Evolutionary conservation across 1,140 invertebrate genomes (phyloP).

Genomic region (Cephus cinctus): DNA sequence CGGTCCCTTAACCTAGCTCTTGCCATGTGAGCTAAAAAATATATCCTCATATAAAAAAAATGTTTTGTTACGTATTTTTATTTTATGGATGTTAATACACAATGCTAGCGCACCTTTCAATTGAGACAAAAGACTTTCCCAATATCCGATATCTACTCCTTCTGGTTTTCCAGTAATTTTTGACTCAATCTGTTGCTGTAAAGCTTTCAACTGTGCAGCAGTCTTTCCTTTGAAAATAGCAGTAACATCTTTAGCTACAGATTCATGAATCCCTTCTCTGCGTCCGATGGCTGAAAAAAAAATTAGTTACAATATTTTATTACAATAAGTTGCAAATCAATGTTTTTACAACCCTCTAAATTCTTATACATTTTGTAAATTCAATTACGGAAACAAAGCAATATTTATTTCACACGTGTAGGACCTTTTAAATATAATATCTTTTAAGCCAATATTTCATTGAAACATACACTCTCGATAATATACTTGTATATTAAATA

Average conservation of each 20-base stretch:
- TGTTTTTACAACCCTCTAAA: too few species aligned
- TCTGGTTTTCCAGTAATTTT: conserved; percentile 84
- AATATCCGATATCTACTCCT: conserved; percentile 95
- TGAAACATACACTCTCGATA: not conserved
- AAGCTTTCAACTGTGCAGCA: conserved; percentile 76
- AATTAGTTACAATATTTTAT: conserved; percentile 8
- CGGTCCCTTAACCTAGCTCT: conserved; percentile 86
- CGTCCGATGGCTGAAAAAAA: conserved; percentile 61
- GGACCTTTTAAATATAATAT: not conserved
- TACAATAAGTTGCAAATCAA: too few species aligned
- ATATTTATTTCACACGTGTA: too few species aligned
- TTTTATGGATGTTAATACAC: conserved; percentile 3
- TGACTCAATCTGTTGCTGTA: conserved; percentile 84
- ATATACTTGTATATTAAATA: too few species aligned
- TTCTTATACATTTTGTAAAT: too few species aligned
- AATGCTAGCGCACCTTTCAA: conserved; percentile 69
- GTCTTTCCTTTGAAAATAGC: conserved; percentile 93
- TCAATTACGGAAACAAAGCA: too few species aligned
- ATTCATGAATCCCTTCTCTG: conserved; percentile 90
- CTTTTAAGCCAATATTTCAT: too few species aligned
- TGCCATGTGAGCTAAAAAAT: conserved; percentile 82
- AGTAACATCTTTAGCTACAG: conserved; percentile 88
- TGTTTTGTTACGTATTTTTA: conserved; percentile 15
- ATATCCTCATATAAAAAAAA: conserved; percentile 9
- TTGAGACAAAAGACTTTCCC: conserved; percentile 92